phyloP scores from a whole-genome alignment of 2,113 vertebrate species.

The Aspiorhynchus laticeps region DNA sequence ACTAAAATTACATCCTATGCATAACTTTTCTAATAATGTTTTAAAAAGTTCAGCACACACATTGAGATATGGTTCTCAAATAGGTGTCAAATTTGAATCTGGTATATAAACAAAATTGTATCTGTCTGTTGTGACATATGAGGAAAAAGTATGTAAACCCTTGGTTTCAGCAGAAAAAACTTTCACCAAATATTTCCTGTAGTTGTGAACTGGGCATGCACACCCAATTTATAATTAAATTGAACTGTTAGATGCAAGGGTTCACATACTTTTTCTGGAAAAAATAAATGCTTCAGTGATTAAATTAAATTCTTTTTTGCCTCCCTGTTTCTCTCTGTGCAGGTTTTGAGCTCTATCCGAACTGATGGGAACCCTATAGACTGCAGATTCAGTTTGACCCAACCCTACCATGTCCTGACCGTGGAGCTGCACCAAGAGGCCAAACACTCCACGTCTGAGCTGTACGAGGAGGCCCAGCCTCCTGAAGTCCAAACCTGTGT shows the following conservation, averaged over 20 bases:
- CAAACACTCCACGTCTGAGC: conserved; percentile 75
- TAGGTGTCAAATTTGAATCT: background rate
- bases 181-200: background rate
- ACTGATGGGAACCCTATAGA: conserved; percentile 85
- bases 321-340: background rate
- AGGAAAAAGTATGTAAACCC: background rate
- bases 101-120: background rate
- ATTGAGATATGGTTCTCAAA: background rate
- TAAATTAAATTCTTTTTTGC: background rate
- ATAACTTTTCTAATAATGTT: background rate
- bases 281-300: background rate
- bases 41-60: background rate
- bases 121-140: background rate
- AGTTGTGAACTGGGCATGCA: background rate
- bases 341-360: conserved; percentile 83
- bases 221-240: background rate
- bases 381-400: conserved; percentile 81
- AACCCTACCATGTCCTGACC: conserved; percentile 85
- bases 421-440: conserved; percentile 77
- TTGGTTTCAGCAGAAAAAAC: background rate
- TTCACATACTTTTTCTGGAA: background rate
- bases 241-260: background rate
- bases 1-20: background rate
- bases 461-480: conserved; percentile 74
- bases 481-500: conserved; percentile 77